A percentile compares a stretch with the other conserved stretches of the same genome.
phyloP scores from a whole-genome alignment of 2,113 vertebrate genomes.

The Triplophysa tibetana region DNA sequence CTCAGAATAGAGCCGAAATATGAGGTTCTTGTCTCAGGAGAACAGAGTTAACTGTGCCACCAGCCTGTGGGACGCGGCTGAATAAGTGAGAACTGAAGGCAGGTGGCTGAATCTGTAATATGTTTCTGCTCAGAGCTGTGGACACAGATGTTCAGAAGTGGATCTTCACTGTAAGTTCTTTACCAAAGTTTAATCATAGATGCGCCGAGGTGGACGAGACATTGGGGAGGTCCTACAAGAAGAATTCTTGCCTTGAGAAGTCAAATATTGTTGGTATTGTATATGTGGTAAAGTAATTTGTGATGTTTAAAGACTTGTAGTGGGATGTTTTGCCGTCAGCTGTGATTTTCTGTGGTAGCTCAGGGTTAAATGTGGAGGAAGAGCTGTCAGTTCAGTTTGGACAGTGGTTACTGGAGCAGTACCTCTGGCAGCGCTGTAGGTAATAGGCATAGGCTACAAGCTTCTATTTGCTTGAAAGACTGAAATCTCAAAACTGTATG shows the following conservation, averaged over 20 bases:
- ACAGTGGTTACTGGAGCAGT: no score
- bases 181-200: background rate
- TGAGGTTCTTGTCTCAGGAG: slow-evolving; percentile 1
- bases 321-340: background rate
- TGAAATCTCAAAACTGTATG: no score
- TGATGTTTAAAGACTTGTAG: no score
- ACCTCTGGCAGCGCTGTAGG: no score
- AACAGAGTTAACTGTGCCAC: slow-evolving; percentile 21
- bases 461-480: no score
- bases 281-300: background rate
- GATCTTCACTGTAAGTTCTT: background rate
- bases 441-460: no score
- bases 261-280: background rate
- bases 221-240: background rate
- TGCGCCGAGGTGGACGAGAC: background rate
- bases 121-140: slow-evolving; percentile 17
- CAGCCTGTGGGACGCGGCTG: background rate
- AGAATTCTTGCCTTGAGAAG: background rate
- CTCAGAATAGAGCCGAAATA: slow-evolving; percentile 38
- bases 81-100: slow-evolving; percentile 9
- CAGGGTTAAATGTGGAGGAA: background rate
- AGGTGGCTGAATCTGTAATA: background rate
- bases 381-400: no score
- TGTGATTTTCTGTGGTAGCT: background rate
- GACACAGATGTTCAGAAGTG: slow-evolving; percentile 24